Conservation (phyloP, 1,140 invertebrate species). For the Drosophila melanica region DNA sequence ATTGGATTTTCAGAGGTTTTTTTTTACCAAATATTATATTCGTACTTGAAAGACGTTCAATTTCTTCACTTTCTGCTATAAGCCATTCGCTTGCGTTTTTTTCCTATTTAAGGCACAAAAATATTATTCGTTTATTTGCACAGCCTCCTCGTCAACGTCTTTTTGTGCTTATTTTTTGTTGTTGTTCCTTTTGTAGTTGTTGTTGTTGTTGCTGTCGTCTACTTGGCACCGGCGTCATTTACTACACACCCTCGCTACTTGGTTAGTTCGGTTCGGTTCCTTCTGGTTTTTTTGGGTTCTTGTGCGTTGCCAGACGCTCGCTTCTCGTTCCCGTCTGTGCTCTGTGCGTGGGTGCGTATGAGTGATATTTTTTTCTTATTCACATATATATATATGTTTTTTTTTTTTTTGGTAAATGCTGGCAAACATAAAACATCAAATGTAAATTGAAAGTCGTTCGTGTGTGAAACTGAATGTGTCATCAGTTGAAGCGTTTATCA, state of each 20-base stretch:
- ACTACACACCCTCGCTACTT: conserved; percentile 19
- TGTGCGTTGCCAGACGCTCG: conserved; percentile 59
- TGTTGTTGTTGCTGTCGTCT: conserved; percentile 50
- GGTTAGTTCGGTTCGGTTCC: conserved; percentile 50
- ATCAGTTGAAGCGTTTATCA: conserved; percentile 83
- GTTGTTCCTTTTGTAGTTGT: conserved; percentile 7
- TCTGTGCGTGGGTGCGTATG: conserved; percentile 79
- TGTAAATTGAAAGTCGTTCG: conserved; percentile 83
- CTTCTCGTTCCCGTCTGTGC: conserved; percentile 43
- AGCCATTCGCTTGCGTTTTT: conserved; percentile 17
- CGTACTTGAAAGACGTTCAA: conserved; percentile 21
- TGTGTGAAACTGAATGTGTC: conserved; percentile 83
- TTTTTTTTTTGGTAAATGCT: conserved; percentile 65
- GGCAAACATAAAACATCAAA: conserved; percentile 83
- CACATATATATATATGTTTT: conserved; percentile 22
- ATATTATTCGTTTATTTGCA: conserved; percentile 79
- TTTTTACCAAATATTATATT: conserved; percentile 46
- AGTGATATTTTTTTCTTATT: conserved; percentile 68
- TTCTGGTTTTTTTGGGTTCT: conserved; percentile 44
- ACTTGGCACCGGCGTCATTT: conserved; percentile 66
- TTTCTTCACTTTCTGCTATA: not conserved
- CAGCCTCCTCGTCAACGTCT: conserved; percentile 28
- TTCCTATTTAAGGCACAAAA: conserved; percentile 70
- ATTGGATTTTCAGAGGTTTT: conserved; percentile 4
- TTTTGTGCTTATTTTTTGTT: conserved; percentile 14